These are phyloP conservation scores for Napeogenes inachia DNA, from an alignment of 2,888 invertebrate genomes.

Conservation along the genomic window DNA sequence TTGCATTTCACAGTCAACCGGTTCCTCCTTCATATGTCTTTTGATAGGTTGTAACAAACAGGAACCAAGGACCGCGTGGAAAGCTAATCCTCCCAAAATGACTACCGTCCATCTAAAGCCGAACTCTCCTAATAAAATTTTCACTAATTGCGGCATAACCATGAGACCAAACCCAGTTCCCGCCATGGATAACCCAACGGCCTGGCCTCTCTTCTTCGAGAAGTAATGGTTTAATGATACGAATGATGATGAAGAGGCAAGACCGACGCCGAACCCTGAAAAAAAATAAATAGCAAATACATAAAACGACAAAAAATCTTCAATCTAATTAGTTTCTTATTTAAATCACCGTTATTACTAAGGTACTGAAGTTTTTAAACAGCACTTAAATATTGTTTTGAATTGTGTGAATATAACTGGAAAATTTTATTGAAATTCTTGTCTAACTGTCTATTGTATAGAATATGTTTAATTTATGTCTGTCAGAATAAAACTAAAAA, in stretches of 20 bases:
- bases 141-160: slow-evolving; percentile 86
- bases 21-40: slow-evolving; percentile 81
- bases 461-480: no score
- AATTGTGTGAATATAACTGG: no score
- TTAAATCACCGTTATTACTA: no score
- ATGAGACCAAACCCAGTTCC: slow-evolving; percentile 88
- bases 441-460: no score
- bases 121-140: slow-evolving; percentile 79
- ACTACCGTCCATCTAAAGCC: slow-evolving; percentile 83
- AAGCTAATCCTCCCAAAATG: slow-evolving; percentile 80
- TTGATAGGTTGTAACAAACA: slow-evolving; percentile 83
- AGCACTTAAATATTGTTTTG: no score
- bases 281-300: background rate
- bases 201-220: slow-evolving; percentile 85
- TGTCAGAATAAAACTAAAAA: no score
- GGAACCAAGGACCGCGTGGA: slow-evolving; percentile 83
- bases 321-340: no score
- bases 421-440: no score
- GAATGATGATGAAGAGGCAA: slow-evolving; percentile 86
- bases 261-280: slow-evolving; percentile 85
- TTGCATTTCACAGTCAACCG: slow-evolving; percentile 74
- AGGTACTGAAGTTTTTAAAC: no score
- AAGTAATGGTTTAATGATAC: slow-evolving; percentile 88
- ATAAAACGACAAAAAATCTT: background rate
- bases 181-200: slow-evolving; percentile 87